Percentiles rank a stretch among this genome's conserved stretches.
Evolutionary conservation across 2,797 vertebrate genomes (phyloP).

Genomic region (Gadopsis marmoratus): DNA sequence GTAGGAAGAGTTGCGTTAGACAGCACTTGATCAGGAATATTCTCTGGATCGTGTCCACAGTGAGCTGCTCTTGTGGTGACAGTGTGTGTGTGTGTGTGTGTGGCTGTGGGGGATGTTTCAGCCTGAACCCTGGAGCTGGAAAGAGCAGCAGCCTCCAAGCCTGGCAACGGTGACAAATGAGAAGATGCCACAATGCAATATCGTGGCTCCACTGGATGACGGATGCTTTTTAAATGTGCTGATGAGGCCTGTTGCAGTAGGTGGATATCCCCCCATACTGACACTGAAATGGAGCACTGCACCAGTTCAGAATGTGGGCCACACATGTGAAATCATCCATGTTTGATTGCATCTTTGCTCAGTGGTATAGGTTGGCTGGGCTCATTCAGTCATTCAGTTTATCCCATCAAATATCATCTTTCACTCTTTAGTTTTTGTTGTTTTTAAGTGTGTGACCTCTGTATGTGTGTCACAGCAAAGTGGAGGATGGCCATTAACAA

Average conservation of each 20-base stretch:
- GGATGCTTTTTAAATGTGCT: conserved; percentile 48
- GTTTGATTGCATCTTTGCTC: conserved; percentile 52
- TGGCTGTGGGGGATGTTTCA: neutral
- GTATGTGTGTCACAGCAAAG: conserved; percentile 11
- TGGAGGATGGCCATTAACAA: conserved; percentile 17
- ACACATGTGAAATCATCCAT: conserved; percentile 72
- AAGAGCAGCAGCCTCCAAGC: conserved; percentile 33
- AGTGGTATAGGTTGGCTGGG: conserved; percentile 4
- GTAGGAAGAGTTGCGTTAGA: conserved; percentile 11
- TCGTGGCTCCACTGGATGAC: conserved; percentile 41
- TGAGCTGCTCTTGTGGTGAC: conserved; percentile 32
- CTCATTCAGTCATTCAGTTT: conserved; percentile 17
- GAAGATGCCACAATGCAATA: conserved; percentile 54
- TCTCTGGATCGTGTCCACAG: conserved; percentile 9
- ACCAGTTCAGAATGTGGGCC: conserved; percentile 75
- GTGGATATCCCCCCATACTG: conserved; percentile 27
- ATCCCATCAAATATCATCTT: conserved; percentile 23
- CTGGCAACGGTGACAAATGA: conserved; percentile 62
- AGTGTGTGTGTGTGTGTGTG: conserved; percentile 13
- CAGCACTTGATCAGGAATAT: conserved; percentile 18
- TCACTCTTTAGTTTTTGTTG: neutral
- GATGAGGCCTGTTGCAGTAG: conserved; percentile 49
- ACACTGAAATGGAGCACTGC: conserved; percentile 53
- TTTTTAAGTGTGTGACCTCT: neutral
- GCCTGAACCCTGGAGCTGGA: conserved; percentile 6